Base-by-base conservation (phyloP, 2,888 invertebrate species). In the Schizaphis graminum region DNA sequence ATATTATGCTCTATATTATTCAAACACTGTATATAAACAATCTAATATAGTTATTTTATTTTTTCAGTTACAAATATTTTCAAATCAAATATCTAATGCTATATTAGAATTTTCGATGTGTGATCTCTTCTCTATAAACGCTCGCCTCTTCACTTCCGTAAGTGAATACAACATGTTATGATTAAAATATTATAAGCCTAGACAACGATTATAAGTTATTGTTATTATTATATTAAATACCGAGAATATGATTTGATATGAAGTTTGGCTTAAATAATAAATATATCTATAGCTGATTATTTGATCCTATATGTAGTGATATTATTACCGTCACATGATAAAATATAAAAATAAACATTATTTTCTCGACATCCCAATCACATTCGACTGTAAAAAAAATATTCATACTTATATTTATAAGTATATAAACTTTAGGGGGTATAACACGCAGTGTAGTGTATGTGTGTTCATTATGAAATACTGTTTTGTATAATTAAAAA, bases 71-170 rank as follows among this genome's bases (percentile, higher is more conserved):
- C 94, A 95, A 94, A 94, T 95, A 77, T 96, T 96, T 93, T 95
- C 95, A 44, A 95, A 95, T 35, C 95, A 96, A 85, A 95, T 95
- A 61, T 95, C 95, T 35, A 95, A 95, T 94, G 95, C 95, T 88
- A 95, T 95, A 67, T 95, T 95, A 67, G 95, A 95, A 67, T 96
- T 96, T 84, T 95, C 95, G 35, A 95, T 95, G 26, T 95, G 95
- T 61, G 95, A 95, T 57, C 95, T 95, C 89, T 95, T 96, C 49
- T 94, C 94, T 3, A 94, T 96, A 8, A 95, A 96, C 94, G 95
- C 95, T 24, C 95, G 94, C 67, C 94, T 96, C 4, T 93, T 96
- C 44, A 95, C 95, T 94, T 95, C 95, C 95, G 96, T 96, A 95
- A 95, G 95, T 95, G 44, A 47, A 85, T 10, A 7, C n/a, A 89